These are phyloP conservation scores for Petrocephalus microphthalmus DNA, from an alignment of 2,113 vertebrate species.

Conservation along the genomic window DNA sequence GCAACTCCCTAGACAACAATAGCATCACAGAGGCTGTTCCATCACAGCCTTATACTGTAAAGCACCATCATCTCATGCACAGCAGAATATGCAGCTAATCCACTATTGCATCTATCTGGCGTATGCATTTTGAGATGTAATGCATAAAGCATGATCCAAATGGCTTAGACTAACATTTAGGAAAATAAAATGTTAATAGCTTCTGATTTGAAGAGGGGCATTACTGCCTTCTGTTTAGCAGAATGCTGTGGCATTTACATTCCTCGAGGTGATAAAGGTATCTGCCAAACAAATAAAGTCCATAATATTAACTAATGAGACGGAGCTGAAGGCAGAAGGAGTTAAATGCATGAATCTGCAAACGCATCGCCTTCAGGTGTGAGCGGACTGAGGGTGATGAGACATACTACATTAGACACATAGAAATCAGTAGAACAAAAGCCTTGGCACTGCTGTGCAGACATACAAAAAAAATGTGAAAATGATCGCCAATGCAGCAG, in stretches of 20 bases:
- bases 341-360: neutral
- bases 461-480: neutral
- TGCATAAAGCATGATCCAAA: neutral
- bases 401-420: neutral
- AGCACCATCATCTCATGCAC: neutral
- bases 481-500: neutral
- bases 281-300: neutral
- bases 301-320: neutral
- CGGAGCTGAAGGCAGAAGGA: neutral
- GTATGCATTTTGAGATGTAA: neutral
- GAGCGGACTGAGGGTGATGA: neutral
- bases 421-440: neutral
- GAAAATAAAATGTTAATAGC: neutral
- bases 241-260: neutral
- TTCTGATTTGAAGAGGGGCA: neutral
- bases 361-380: neutral
- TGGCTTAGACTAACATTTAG: neutral
- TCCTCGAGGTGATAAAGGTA: neutral
- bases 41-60: neutral
- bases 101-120: neutral
- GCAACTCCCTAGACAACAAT: neutral
- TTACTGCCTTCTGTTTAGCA: neutral
- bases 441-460: neutral
- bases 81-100: neutral
- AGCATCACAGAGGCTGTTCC: neutral